A percentile compares a stretch with the other conserved stretches of the same genome.
These are phyloP conservation scores for Lasioglossum marginatum DNA, from an alignment of 2,888 invertebrate species.

Conservation along the genomic window DNA sequence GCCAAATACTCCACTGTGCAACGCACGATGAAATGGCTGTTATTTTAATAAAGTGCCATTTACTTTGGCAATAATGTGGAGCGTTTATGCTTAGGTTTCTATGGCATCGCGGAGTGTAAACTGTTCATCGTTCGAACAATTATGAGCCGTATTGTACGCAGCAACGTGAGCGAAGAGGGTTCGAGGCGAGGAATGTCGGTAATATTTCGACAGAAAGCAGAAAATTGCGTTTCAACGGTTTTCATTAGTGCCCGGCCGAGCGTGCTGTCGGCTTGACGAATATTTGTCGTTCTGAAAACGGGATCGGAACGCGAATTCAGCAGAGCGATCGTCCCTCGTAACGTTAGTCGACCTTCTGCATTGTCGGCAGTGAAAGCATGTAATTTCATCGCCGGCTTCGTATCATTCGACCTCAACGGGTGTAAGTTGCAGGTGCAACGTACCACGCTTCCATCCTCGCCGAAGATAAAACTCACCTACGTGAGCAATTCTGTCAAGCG, in stretches of 20 bases:
- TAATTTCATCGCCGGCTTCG: constrained; percentile 59
- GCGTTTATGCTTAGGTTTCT: not conserved
- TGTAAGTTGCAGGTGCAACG: constrained; percentile 57
- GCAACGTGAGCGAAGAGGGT: not conserved
- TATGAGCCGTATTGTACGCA: not conserved
- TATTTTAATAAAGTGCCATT: not conserved
- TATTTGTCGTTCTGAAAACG: constrained; percentile 17
- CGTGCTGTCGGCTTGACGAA: not conserved
- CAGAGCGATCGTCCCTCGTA: constrained; percentile 41
- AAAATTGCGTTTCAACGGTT: constrained; percentile 13
- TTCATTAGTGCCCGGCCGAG: not conserved
- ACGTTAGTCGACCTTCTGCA: constrained; percentile 59
- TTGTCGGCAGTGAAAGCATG: constrained; percentile 60
- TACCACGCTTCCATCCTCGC: constrained; percentile 8
- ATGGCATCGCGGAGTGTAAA: not conserved
- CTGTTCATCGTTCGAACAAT: not conserved
- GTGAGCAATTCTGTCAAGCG: constrained; percentile 34
- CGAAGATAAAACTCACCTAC: constrained; percentile 50
- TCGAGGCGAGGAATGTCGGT: not conserved
- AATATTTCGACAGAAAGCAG: constrained; percentile 6
- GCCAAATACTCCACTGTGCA: too few relatives aligned
- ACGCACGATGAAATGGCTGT: not conserved
- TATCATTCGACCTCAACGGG: constrained; percentile 41
- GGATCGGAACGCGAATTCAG: constrained; percentile 49
- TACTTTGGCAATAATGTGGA: not conserved